These are phyloP conservation scores for Himalopsyche phryganea DNA, from an alignment of 1,140 invertebrate genomes.

Conservation along the genomic window DNA sequence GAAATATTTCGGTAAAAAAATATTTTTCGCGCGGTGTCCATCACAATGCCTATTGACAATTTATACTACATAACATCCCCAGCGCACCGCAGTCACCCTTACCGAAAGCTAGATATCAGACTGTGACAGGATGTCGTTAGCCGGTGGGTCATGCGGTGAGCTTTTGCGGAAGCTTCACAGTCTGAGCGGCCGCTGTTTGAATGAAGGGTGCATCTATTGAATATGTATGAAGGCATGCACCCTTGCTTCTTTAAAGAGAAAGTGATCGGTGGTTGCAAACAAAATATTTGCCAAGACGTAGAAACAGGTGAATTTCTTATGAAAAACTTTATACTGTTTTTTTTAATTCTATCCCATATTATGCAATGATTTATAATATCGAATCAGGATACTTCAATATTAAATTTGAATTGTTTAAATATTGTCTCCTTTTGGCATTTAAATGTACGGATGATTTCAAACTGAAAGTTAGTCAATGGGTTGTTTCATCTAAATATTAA, in stretches of 20 bases:
- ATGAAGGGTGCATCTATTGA: conserved; percentile 50
- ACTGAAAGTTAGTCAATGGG: no score
- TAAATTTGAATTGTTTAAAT: no score
- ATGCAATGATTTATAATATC: no score
- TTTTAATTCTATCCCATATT: no score
- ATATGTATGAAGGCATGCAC: conserved; percentile 50
- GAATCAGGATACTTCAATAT: no score
- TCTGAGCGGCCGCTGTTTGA: conserved; percentile 24
- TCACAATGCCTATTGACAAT: conserved; percentile 35
- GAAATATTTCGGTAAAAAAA: conserved; percentile 3
- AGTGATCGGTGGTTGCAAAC: conserved; percentile 27
- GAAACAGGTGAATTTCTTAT: conserved; percentile 1
- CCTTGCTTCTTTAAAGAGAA: conserved; percentile 33
- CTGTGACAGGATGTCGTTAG: conserved; percentile 22
- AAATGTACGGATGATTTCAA: background rate
- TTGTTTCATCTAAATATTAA: background rate
- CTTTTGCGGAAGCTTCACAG: conserved; percentile 14
- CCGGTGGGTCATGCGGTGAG: background rate
- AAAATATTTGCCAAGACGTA: no score
- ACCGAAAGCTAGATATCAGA: conserved; percentile 15
- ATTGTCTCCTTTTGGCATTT: background rate
- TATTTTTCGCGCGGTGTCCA: conserved; percentile 18
- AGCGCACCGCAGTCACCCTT: conserved; percentile 9
- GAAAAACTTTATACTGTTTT: background rate
- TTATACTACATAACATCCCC: conserved; percentile 30